Base-by-base conservation (phyloP, 2,113 vertebrate species). In the Vicugna pacos region DNA sequence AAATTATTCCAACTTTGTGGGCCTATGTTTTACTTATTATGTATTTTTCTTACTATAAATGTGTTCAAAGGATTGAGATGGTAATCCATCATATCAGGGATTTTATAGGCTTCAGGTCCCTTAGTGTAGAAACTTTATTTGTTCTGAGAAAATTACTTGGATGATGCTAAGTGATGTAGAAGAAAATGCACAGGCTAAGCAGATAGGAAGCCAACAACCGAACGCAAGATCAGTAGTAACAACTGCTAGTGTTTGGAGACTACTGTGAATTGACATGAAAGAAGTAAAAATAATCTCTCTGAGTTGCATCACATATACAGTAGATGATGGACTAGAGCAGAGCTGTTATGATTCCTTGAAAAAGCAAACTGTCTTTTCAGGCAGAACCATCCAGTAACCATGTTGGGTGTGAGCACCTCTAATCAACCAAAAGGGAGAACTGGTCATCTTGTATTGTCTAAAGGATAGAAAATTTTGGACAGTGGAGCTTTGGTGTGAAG, bases 61-160 rank as follows among this genome's bases (percentile, higher is more conserved):
- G 5, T 60, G 14, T 91, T 35, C 58, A 86, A 52, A 92, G 4
- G 11, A 62, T 6, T 56, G 26, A 91, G 7, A 0, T 65, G 3
- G 6, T 73, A 19, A 76, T 81, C 19, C 67, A 22, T 69, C 22
- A 77, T 58, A 19, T 58, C 28, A 70, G 35, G 4, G 9, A 92
- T 95, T 80, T 87, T 80, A 64, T n/a, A 87, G 7, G 7, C 82
- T 92, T 82, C 58, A 64, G 0, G 86, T 83, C 10, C 48, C 10
- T 70, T 50, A 54, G 6, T 70, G 3, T 89, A 24, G 9, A 91
- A 87, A 75, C 52, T 50, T 54, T 96, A 48, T 93, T 94, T 91
- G 15, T 79, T 95, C n/a, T 95, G n/a, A 94, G 26, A 56, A 17
- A 90, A 60, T 83, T n/a, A 60, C 9, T 67, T 38, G 13, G 19